phyloP scores from a whole-genome alignment of 2,113 vertebrate genomes.

The Oryzias melastigma region DNA sequence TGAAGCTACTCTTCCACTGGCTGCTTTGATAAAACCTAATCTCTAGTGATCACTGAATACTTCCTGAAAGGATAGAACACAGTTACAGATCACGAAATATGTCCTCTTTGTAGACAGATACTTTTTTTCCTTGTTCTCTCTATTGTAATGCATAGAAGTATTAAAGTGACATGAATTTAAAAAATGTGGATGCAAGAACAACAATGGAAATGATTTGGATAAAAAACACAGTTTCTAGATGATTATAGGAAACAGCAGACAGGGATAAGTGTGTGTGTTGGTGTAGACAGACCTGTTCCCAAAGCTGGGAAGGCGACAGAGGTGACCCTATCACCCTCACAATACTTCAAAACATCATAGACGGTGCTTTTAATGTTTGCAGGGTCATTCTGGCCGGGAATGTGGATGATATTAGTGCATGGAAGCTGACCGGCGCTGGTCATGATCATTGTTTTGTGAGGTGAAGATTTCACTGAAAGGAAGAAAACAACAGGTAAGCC shows the following conservation, averaged over 20 bases:
- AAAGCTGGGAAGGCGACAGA: constrained; percentile 88
- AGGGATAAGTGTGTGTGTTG: too few relatives aligned
- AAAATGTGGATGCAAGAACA: too few relatives aligned
- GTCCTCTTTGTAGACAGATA: too few relatives aligned
- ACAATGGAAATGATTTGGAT: background rate
- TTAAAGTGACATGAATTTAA: too few relatives aligned
- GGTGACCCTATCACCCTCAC: constrained; percentile 68
- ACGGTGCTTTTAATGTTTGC: constrained; percentile 44
- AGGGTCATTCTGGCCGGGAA: constrained; percentile 54
- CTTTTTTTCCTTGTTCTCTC: too few relatives aligned
- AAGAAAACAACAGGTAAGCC: background rate
- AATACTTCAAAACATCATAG: constrained; percentile 71
- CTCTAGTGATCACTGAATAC: too few relatives aligned
- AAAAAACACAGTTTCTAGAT: background rate
- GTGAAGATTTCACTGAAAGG: constrained; percentile 48
- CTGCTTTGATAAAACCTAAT: too few relatives aligned
- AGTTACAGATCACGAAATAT: too few relatives aligned
- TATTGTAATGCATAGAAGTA: too few relatives aligned
- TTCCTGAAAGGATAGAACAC: too few relatives aligned
- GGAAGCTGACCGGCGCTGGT: constrained; percentile 77
- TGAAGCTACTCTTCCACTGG: too few relatives aligned
- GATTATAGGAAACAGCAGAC: background rate
- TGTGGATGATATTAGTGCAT: constrained; percentile 83
- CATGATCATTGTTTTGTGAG: constrained; percentile 68
- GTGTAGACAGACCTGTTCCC: constrained; percentile 83